phyloP scores from a whole-genome alignment of 2,113 vertebrate species.

The Paedocypris sp. region DNA sequence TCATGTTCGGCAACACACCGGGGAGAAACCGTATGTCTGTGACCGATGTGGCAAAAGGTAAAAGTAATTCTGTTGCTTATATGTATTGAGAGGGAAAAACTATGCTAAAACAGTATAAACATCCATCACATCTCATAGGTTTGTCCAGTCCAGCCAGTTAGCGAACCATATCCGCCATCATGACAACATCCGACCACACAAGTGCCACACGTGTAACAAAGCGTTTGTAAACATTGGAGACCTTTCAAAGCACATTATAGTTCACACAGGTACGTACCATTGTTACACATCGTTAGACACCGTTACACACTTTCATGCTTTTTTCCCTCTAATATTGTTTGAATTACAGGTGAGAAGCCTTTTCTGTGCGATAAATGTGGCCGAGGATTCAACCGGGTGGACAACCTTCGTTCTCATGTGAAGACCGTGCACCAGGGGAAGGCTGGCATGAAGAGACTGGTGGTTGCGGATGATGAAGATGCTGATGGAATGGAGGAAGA shows the following conservation, averaged over 20 bases:
- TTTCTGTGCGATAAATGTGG: constrained; percentile 95
- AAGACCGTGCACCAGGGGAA: constrained; percentile 94
- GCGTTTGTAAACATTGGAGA: constrained; percentile 96
- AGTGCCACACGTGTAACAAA: constrained; percentile 89
- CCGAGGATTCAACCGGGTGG: constrained; percentile 90
- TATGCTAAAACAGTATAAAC: no score
- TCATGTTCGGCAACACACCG: constrained; percentile 92
- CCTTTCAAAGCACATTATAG: constrained; percentile 95
- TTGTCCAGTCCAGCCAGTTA: constrained; percentile 93
- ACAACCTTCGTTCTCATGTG: constrained; percentile 94
- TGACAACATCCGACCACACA: constrained; percentile 94
- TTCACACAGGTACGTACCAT: constrained; percentile 79
- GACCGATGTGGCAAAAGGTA: constrained; percentile 97
- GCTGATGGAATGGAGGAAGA: constrained; percentile 41
- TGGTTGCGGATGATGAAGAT: constrained; percentile 45
- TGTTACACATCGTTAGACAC: not conserved
- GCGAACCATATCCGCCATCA: constrained; percentile 98
- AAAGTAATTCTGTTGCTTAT: not conserved
- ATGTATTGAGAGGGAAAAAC: no score
- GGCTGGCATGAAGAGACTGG: constrained; percentile 84
- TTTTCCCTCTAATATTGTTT: not conserved
- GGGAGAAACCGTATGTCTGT: constrained; percentile 95
- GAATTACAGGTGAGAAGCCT: constrained; percentile 82
- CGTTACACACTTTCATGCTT: not conserved
- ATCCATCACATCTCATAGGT: constrained; percentile 54